These are phyloP conservation scores for Pseudomyrmex dendroicus DNA, from an alignment of 1,140 invertebrate species.

Conservation along the genomic window DNA sequence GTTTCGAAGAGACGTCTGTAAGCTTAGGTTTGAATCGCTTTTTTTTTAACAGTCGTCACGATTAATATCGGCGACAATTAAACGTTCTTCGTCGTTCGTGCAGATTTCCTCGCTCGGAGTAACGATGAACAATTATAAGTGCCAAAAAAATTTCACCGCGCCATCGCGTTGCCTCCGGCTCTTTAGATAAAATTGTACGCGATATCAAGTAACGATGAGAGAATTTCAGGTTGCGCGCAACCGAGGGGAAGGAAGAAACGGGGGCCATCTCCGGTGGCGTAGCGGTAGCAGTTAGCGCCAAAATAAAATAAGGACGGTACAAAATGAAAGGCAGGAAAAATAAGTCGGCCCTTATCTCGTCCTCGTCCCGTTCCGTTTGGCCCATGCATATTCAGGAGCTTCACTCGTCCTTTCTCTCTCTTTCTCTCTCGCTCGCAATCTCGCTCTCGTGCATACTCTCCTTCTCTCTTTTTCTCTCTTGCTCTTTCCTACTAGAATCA, in stretches of 20 bases:
- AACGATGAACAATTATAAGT: not conserved
- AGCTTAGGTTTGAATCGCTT: not conserved
- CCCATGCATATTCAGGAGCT: slow-evolving; percentile 83
- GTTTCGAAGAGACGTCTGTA: not conserved
- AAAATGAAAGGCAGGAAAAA: slow-evolving; percentile 83
- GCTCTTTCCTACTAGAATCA: slow-evolving; percentile 64
- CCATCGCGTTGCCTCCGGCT: too few relatives aligned
- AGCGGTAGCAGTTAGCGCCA: slow-evolving; percentile 80
- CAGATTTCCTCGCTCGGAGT: not conserved
- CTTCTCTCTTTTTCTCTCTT: slow-evolving; percentile 68
- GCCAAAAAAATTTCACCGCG: slow-evolving; percentile 3
- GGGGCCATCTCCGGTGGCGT: slow-evolving; percentile 67
- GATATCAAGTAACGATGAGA: slow-evolving; percentile 48
- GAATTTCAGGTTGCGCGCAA: slow-evolving; percentile 29
- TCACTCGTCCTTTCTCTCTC: slow-evolving; percentile 63
- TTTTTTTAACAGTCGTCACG: not conserved
- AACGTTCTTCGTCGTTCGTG: not conserved
- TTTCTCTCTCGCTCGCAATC: slow-evolving; percentile 56
- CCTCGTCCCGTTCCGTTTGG: slow-evolving; percentile 79
- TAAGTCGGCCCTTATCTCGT: slow-evolving; percentile 83
- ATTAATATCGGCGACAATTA: not conserved
- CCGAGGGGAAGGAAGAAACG: slow-evolving; percentile 46
- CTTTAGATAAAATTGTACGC: slow-evolving; percentile 25
- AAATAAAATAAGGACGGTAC: slow-evolving; percentile 83
- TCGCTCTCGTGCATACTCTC: slow-evolving; percentile 69